Conservation (phyloP, 2,797 vertebrate species). For the Chelonia mydas region DNA sequence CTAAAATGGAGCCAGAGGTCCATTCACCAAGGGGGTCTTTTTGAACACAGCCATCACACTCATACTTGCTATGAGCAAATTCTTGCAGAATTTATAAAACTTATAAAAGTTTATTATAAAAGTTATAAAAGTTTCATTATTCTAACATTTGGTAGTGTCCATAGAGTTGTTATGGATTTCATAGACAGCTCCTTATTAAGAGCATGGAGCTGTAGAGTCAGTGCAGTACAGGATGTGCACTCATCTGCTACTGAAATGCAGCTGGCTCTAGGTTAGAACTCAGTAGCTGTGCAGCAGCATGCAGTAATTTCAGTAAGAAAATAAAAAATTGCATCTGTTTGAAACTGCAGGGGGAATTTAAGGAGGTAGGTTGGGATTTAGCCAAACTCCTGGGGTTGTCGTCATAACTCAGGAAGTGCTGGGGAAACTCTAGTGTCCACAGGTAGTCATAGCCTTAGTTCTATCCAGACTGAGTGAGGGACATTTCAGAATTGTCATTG, state of each 20-base stretch:
- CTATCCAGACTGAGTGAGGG: not conserved
- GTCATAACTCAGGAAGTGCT: not conserved
- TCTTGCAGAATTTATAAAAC: not conserved
- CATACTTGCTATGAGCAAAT: not conserved
- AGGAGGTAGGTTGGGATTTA: not conserved
- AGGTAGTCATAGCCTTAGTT: not conserved
- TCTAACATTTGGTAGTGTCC: not conserved
- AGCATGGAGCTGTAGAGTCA: not conserved
- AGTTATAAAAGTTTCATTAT: not conserved
- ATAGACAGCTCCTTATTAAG: not conserved
- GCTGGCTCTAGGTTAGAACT: not conserved
- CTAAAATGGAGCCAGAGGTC: not conserved
- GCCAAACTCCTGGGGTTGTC: not conserved
- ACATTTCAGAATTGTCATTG: not conserved
- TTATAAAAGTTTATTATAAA: too few species aligned
- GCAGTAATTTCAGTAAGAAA: not conserved
- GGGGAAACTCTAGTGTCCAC: not conserved
- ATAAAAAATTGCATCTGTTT: not conserved
- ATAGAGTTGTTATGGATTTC: conserved; percentile 1
- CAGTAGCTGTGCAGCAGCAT: not conserved
- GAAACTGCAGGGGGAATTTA: not conserved
- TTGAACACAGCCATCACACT: not conserved
- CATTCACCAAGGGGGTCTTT: not conserved
- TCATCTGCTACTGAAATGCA: conserved; percentile 8
- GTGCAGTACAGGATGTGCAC: not conserved